Evolutionary conservation across 2,888 invertebrate species (phyloP).

Genomic region (Apoderus coryli): DNA sequence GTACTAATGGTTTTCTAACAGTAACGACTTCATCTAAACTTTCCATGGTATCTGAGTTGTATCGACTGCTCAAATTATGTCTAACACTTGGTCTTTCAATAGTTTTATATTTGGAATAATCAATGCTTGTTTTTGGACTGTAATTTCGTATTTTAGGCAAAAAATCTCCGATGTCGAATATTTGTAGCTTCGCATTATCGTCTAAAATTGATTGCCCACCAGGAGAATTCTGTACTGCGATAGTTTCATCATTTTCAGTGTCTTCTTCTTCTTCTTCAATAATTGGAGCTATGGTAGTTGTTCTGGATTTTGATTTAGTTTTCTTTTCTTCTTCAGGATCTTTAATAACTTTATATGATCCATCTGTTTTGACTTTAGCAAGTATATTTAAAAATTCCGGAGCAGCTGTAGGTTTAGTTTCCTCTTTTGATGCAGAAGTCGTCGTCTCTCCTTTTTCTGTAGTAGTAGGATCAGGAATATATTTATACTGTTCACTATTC

Average conservation of each 20-base stretch:
- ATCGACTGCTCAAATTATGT: constrained; percentile 23
- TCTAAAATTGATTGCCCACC: constrained; percentile 11
- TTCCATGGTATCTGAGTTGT: constrained; percentile 18
- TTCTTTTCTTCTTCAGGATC: constrained; percentile 21
- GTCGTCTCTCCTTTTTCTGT: constrained; percentile 21
- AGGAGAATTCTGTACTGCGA: background rate
- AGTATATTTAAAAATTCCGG: constrained; percentile 28
- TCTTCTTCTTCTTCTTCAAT: constrained; percentile 18
- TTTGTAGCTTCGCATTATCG: constrained; percentile 19
- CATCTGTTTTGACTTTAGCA: constrained; percentile 22
- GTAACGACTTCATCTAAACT: constrained; percentile 9
- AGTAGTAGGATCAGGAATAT: constrained; percentile 29
- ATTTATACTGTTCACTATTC: constrained; percentile 22
- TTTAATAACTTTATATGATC: constrained; percentile 25
- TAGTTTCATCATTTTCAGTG: constrained; percentile 15
- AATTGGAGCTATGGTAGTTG: constrained; percentile 18
- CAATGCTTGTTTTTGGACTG: constrained; percentile 26
- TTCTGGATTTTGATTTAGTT: constrained; percentile 11
- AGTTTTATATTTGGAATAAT: constrained; percentile 31
- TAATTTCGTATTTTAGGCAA: constrained; percentile 27
- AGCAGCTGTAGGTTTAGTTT: constrained; percentile 21
- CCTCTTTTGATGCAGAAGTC: constrained; percentile 17
- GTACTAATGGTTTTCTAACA: constrained; percentile 9
- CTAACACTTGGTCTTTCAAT: constrained; percentile 23
- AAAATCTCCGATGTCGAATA: constrained; percentile 29